Evolutionary conservation across 2,888 invertebrate genomes (phyloP).

Genomic region (Tetramorium bicarinatum): DNA sequence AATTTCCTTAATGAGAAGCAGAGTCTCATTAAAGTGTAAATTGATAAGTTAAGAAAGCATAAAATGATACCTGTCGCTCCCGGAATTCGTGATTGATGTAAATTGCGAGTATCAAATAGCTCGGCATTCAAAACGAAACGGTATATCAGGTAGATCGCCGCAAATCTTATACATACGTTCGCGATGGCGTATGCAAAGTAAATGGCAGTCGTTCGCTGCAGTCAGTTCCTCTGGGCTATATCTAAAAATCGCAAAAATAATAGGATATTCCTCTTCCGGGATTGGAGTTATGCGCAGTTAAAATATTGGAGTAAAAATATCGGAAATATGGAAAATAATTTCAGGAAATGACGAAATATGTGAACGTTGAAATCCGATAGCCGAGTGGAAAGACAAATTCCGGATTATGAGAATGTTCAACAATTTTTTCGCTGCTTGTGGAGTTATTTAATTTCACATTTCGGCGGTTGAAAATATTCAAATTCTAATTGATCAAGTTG

Average conservation of each 20-base stretch:
- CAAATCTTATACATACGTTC: conserved; percentile 66
- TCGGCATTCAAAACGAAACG: conserved; percentile 51
- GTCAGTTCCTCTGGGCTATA: conserved; percentile 52
- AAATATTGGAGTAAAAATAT: conserved; percentile 45
- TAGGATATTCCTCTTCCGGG: conserved; percentile 49
- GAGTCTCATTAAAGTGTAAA: background rate
- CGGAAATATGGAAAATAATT: conserved; percentile 47
- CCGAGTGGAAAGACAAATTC: conserved; percentile 38
- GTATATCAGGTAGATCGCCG: conserved; percentile 34
- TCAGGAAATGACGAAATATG: conserved; percentile 29
- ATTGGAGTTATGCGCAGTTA: conserved; percentile 33
- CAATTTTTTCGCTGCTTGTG: conserved; percentile 26
- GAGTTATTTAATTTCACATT: conserved; percentile 30
- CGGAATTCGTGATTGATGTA: conserved; percentile 2
- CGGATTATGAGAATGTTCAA: conserved; percentile 39
- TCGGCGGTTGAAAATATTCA: conserved; percentile 21
- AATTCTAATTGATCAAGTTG: conserved; percentile 28
- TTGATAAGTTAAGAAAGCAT: conserved; percentile 2
- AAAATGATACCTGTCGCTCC: background rate
- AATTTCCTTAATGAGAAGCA: background rate
- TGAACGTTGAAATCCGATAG: conserved; percentile 26
- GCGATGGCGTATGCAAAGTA: conserved; percentile 66
- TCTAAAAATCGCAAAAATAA: conserved; percentile 60
- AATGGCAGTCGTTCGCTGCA: conserved; percentile 64
- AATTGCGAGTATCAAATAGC: conserved; percentile 7